Base-by-base conservation (phyloP, 1,140 invertebrate genomes). In the Apis cerana region DNA sequence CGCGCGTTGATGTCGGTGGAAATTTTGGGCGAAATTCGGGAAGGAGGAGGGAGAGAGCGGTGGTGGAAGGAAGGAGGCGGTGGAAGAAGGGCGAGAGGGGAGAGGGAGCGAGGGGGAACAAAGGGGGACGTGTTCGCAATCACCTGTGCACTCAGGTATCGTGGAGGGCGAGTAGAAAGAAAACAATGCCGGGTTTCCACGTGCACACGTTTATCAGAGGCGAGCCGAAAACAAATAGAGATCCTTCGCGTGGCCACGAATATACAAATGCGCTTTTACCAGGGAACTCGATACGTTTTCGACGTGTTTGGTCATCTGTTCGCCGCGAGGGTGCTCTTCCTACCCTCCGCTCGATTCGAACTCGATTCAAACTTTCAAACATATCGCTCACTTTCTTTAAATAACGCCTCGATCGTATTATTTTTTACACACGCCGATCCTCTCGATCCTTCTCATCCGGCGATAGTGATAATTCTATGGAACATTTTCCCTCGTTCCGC, bases 171-270 rank as follows among this genome's bases (percentile, higher is more conserved):
- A 54, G 59, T 48, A 61, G 33, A 43, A 43, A 69, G 84, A 77
- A 87, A 83, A 86, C 85, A 86, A 82, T 62, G 68, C 79, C 52
- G 70, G 48, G 48, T 83, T 87, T 87, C 67, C 65, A 83, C 75
- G 84, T 70, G 75, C 50, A 23, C 12, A 23, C 12, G 61, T 78
- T 23, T 27, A 21, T 69, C 56, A 15, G 54, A 23, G 48, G n/a
- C 17, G 81, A 62, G 23, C 21, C 65, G 80, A 76, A 86, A 83
- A 87, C 72, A 87, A 87, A 86, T 71, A 83, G 76, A 76, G 7
- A 87, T 82, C 65, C 65, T 50, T 61, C 64, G 84, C 56, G 84
- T 75, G 58, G 80, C 17, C 56, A 19, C 7, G 9, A 17, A 43
- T 15, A 19, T 23, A 17, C 54, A 54, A 54, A 58, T 27, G 59